These are phyloP conservation scores for Caenorhabditis tropicalis DNA, from an alignment of 1,140 invertebrate genomes.

Conservation along the genomic window DNA sequence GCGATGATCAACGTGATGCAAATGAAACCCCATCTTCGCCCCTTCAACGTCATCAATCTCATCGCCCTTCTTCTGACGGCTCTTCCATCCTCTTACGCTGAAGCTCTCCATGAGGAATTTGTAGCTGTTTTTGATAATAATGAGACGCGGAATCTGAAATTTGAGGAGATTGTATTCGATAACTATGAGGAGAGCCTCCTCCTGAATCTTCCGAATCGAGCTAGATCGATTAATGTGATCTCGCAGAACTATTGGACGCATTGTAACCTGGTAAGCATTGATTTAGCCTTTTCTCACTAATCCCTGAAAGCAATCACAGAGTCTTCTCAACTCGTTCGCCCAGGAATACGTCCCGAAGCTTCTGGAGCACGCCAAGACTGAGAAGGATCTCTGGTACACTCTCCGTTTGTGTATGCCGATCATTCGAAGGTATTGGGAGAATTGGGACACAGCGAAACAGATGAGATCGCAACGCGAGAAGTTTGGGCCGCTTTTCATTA, in stretches of 20 bases:
- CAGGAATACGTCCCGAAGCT: background rate
- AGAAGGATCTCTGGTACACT: slow-evolving; percentile 51
- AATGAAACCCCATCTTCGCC: slow-evolving; percentile 14
- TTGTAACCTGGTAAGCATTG: slow-evolving; percentile 33
- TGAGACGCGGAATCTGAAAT: background rate
- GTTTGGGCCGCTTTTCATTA: background rate
- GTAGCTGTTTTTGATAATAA: slow-evolving; percentile 22
- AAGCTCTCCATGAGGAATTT: background rate
- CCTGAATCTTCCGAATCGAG: slow-evolving; percentile 46
- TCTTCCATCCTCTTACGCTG: slow-evolving; percentile 46
- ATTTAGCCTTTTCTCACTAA: background rate
- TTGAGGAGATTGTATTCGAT: slow-evolving; percentile 53
- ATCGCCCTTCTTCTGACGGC: slow-evolving; percentile 50
- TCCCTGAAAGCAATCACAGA: background rate
- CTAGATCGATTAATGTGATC: slow-evolving; percentile 40
- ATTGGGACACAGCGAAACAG: background rate
- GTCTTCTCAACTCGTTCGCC: background rate
- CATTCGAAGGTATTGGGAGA: slow-evolving; percentile 6
- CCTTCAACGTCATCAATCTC: slow-evolving; percentile 48
- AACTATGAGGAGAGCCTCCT: slow-evolving; percentile 49
- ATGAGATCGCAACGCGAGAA: background rate
- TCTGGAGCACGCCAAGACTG: slow-evolving; percentile 33
- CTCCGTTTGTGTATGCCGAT: slow-evolving; percentile 29
- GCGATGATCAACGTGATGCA: slow-evolving; percentile 44
- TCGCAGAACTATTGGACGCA: slow-evolving; percentile 50